These are phyloP conservation scores for Anoura caudifer DNA, from an alignment of 2,113 vertebrate species.

Conservation along the genomic window DNA sequence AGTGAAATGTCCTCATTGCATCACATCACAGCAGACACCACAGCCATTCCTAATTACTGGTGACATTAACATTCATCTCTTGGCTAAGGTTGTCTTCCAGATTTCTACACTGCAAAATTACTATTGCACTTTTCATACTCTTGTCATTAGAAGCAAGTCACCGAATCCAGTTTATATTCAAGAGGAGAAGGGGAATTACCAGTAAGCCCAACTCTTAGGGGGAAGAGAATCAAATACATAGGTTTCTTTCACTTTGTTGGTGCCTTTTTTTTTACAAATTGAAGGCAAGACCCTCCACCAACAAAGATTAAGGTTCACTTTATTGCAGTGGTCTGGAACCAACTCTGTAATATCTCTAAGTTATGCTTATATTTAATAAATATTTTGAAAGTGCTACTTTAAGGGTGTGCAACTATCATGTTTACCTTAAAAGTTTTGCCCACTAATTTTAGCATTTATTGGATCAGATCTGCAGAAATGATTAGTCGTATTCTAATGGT, in stretches of 20 bases:
- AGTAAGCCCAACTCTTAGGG: not conserved
- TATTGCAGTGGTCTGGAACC: not conserved
- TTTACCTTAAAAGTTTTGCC: not conserved
- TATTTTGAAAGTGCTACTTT: not conserved
- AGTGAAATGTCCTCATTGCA: not conserved
- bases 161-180: not conserved
- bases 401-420: not conserved
- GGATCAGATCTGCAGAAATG: not conserved
- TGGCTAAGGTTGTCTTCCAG: not conserved
- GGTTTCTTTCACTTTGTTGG: not conserved
- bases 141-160: not conserved
- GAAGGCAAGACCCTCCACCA: not conserved
- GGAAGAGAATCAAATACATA: not conserved
- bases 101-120: not conserved
- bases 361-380: not conserved
- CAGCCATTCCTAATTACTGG: not conserved
- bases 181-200: not conserved
- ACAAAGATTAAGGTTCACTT: not conserved
- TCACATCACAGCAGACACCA: not conserved
- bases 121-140: not conserved
- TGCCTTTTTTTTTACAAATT: not conserved
- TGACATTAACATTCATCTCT: not conserved
- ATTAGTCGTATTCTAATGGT: not conserved
- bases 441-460: not conserved
- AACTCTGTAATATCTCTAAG: not conserved